phyloP scores from a whole-genome alignment of 2,888 invertebrate genomes.

The Xestia ashworthii region DNA sequence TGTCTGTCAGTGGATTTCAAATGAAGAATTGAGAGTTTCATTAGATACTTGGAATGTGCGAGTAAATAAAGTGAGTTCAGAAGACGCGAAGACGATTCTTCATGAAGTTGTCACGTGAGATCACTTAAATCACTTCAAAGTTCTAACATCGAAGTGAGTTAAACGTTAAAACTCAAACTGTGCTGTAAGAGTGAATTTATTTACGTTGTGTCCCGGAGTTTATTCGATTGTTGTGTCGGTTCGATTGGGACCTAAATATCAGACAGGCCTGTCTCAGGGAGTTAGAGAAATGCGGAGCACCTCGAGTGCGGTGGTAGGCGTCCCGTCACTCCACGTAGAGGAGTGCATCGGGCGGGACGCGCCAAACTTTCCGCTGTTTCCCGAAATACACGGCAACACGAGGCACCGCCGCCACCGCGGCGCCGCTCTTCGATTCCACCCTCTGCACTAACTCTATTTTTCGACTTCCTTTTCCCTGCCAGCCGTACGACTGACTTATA shows the following conservation, averaged over 20 bases:
- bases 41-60: slow-evolving; percentile 60
- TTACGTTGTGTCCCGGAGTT: slow-evolving; percentile 63
- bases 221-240: slow-evolving; percentile 64
- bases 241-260: slow-evolving; percentile 63
- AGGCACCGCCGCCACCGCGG: slow-evolving; percentile 74
- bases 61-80: slow-evolving; percentile 67
- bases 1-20: slow-evolving; percentile 69
- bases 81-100: slow-evolving; percentile 69
- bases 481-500: slow-evolving; percentile 83
- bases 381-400: slow-evolving; percentile 72
- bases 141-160: slow-evolving; percentile 57
- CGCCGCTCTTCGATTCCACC: slow-evolving; percentile 81
- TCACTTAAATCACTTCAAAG: slow-evolving; percentile 71
- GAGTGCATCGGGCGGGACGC: slow-evolving; percentile 54
- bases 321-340: slow-evolving; percentile 58
- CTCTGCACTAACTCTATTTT: slow-evolving; percentile 83
- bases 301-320: slow-evolving; percentile 54
- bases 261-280: slow-evolving; percentile 57
- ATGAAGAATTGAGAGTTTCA: slow-evolving; percentile 64
- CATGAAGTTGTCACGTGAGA: slow-evolving; percentile 69
- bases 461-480: slow-evolving; percentile 82
- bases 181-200: slow-evolving; percentile 58
- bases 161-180: slow-evolving; percentile 51
- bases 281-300: slow-evolving; percentile 59
- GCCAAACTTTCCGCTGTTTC: slow-evolving; percentile 54